Evolutionary conservation across 2,888 invertebrate species (phyloP), one percentile per base, ranked within the genome.

Genomic region (Corbicula japonica): DNA sequence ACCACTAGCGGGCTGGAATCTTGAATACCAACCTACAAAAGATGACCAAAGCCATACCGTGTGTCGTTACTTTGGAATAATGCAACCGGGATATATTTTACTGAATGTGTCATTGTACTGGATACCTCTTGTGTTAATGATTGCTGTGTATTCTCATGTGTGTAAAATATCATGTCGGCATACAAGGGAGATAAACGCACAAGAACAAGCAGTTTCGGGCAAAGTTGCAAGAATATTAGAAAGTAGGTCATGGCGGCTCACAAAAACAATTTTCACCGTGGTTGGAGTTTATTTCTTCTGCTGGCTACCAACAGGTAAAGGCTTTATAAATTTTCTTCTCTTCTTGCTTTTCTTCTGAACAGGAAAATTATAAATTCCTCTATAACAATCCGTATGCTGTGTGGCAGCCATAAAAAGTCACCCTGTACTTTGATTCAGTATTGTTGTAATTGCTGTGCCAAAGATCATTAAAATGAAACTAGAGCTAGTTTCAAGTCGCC

Each of bases 291-390:
- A 86, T 41, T 76, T 87, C 52, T 71, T 86, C 38, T 83, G 86
- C 71, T 88, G 88, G 88, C 52, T 84, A 35, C 88, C 88, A 44
- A 72, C 84, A 70, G 86, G 88, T 85, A 76, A 66, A n/a, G n/a
- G n/a, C n/a, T n/a, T n/a, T n/a, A n/a, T n/a, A n/a, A n/a, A n/a
- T n/a, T n/a, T n/a, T n/a, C n/a, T n/a, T n/a, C n/a, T n/a, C n/a
- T n/a, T n/a, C n/a, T n/a, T n/a, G n/a, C n/a, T n/a, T n/a, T n/a
- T n/a, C n/a, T n/a, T n/a, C n/a, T n/a, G n/a, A n/a, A n/a, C n/a
- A n/a, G n/a, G n/a, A n/a, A n/a, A n/a, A n/a, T n/a, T n/a, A n/a
- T n/a, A n/a, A n/a, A n/a, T n/a, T n/a, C n/a, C n/a, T n/a, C n/a
- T n/a, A n/a, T n/a, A n/a, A n/a, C n/a, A n/a, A n/a, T n/a, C n/a